phyloP scores from a whole-genome alignment of 2,888 invertebrate species.

The Eupithecia inturbata region DNA sequence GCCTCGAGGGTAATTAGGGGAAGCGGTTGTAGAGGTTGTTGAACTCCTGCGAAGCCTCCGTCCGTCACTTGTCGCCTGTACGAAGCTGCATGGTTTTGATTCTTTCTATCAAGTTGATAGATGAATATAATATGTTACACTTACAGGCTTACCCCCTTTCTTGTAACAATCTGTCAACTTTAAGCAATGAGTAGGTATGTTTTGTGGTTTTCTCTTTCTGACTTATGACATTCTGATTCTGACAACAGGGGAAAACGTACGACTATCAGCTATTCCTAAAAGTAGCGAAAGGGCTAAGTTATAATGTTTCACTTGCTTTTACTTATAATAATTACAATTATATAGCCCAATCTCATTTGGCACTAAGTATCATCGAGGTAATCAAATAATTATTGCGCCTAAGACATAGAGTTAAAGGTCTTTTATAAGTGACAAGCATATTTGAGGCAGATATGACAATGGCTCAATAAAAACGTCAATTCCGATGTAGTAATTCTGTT shows the following conservation, averaged over 20 bases:
- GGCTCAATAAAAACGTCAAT: conserved; percentile 54
- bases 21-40: conserved; percentile 58
- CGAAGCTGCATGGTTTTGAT: conserved; percentile 29
- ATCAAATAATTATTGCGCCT: background rate
- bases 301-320: background rate
- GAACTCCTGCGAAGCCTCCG: conserved; percentile 64
- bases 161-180: background rate
- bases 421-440: background rate
- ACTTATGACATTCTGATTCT: background rate
- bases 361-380: background rate
- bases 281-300: background rate
- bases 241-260: background rate
- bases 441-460: conserved; percentile 49
- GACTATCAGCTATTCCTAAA: background rate
- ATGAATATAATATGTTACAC: background rate
- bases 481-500: conserved; percentile 64
- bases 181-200: background rate
- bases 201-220: too few species aligned
- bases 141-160: background rate
- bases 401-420: background rate
- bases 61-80: conserved; percentile 56
- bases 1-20: conserved; percentile 66
- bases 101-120: background rate
- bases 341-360: background rate
- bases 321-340: background rate